Percentiles rank a stretch among this genome's conserved stretches.
Conservation (phyloP, 2,888 invertebrate species). For the Yponomeuta sedellus region DNA sequence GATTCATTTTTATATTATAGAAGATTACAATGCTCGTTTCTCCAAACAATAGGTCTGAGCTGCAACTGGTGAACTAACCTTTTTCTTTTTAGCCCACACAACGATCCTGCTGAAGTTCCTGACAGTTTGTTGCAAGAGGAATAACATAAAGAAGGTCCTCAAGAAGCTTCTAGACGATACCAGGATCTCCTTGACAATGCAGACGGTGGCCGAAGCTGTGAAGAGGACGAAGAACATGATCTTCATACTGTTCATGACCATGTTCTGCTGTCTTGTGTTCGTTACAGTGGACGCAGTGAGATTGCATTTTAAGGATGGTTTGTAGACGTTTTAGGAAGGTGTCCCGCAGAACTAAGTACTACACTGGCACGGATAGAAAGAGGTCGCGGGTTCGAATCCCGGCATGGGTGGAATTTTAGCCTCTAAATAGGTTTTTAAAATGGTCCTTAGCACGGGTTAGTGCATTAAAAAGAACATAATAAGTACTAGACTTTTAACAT, state of each 20-base stretch:
- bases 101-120: slow-evolving; percentile 36
- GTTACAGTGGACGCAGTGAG: slow-evolving; percentile 31
- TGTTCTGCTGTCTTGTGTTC: slow-evolving; percentile 24
- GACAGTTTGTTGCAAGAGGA: slow-evolving; percentile 33
- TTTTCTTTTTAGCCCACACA: slow-evolving; percentile 32
- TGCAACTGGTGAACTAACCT: too few species aligned
- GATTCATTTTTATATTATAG: too few species aligned
- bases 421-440: too few species aligned
- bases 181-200: slow-evolving; percentile 26
- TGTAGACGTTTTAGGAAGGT: slow-evolving; percentile 12
- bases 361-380: too few species aligned
- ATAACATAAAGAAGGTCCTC: slow-evolving; percentile 33
- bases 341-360: too few species aligned
- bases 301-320: slow-evolving; percentile 40
- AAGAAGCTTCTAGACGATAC: slow-evolving; percentile 39
- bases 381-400: too few species aligned
- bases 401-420: too few species aligned
- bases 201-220: slow-evolving; percentile 34
- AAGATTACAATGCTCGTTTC: too few species aligned
- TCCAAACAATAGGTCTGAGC: too few species aligned
- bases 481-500: too few species aligned
- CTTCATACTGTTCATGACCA: slow-evolving; percentile 26
- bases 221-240: slow-evolving; percentile 29
- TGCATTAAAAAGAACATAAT: too few species aligned
- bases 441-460: too few species aligned